These are phyloP conservation scores for Tiliqua scincoides DNA, from an alignment of 2,113 vertebrate species.

Conservation along the genomic window DNA sequence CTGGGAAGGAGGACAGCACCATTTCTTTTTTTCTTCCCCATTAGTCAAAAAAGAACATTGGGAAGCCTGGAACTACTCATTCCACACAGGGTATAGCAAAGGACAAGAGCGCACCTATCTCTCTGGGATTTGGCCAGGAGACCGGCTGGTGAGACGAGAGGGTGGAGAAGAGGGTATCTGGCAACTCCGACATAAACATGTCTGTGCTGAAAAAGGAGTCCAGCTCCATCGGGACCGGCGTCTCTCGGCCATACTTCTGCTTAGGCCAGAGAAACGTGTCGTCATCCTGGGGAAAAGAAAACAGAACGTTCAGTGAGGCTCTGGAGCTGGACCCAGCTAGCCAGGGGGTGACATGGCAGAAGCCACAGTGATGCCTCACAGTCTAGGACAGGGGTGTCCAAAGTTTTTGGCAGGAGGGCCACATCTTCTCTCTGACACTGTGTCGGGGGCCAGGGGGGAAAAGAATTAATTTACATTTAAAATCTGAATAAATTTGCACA, in stretches of 20 bases:
- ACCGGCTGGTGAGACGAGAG: conserved; percentile 90
- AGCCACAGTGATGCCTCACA: not conserved
- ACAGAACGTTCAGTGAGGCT: not conserved
- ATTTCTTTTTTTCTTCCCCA: not conserved
- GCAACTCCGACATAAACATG: conserved; percentile 95
- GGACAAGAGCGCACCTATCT: conserved; percentile 84
- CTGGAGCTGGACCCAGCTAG: not conserved
- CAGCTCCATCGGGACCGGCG: conserved; percentile 93
- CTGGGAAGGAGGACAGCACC: not conserved
- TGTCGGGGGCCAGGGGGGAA: no score
- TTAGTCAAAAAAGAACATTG: not conserved
- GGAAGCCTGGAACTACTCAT: conserved; percentile 2
- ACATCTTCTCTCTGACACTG: no score
- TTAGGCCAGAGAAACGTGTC: conserved; percentile 80
- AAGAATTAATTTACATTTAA: no score
- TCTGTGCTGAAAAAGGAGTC: conserved; percentile 93
- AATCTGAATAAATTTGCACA: no score
- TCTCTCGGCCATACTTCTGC: conserved; percentile 79
- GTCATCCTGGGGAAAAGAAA: conserved; percentile 85
- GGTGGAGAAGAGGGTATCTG: conserved; percentile 95
- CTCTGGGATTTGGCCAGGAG: conserved; percentile 92
- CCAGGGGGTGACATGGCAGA: not conserved
- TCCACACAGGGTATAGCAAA: not conserved
- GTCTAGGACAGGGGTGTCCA: no score
- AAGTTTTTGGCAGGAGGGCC: no score